Evolutionary conservation across 1,140 invertebrate species (phyloP), one percentile per base, ranked within the genome.

Genomic region (Drosophila murphyi): DNA sequence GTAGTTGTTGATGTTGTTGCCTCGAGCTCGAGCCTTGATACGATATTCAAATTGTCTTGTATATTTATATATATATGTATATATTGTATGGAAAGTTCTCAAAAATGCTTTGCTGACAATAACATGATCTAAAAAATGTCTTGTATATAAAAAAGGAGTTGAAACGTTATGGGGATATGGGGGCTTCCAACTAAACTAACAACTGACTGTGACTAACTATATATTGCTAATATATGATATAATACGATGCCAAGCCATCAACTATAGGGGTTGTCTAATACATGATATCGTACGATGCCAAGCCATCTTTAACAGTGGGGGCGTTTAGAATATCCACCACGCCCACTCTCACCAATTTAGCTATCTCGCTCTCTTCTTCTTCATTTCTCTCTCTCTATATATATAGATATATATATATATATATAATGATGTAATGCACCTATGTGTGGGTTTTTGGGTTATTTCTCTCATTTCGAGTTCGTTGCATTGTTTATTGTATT

Each of bases 401-500:
- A 20, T 20, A 20, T 20, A 20, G 0, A 20, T 20, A 20, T 20
- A 20, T 20, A 20, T 20, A 20, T 20, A 20, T 64, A 6, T 59
- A 47, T 52, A 54, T 31, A 47, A 0, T 77, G 12, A 69, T 63
- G 52, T 82, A 80, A 85, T 78, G 82, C 78, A 86, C 78, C 82
- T 81, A 73, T 72, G 63, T 76, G 67, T 59, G 20, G 37, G n/a
- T 5, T 47, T 48, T 37, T 12, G 48, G 8, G 2, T 3, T 35
- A 48, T 29, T 29, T 32, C 5, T 12, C 20, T 62, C 71, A 34
- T 59, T 35, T 35, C 32, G 80, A 88, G 69, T 89, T 89, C 85
- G 85, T 89, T 89, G 85, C 85, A 89, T 89, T 89, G 89, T 89
- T 89, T 89, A 89, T 89, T 89, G 86, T 89, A 82, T 89, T 48